Base-by-base conservation (phyloP, 1,140 invertebrate genomes). In the Platyura marginata region DNA sequence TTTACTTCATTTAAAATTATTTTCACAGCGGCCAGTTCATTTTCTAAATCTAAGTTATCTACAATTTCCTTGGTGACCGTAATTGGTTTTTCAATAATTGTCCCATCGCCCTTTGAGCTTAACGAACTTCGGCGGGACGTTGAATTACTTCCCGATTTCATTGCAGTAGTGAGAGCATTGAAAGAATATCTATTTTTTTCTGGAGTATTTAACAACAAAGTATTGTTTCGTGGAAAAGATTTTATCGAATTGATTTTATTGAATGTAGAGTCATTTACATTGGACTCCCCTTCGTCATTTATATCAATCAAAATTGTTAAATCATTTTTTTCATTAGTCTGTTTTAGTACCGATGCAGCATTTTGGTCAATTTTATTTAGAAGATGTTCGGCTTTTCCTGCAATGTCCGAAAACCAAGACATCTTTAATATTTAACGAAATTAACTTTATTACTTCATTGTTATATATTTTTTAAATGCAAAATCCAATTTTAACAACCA, bases 351-450 rank as follows among this genome's bases (percentile, higher is more conserved):
- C 15, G 71, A 72, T 1, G 82, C 85, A n/a, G 84, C 84, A 64
- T 79, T 83, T 53, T 85, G 69, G 53, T 90, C 86, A 23, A 90
- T 72, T 65, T 83, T 84, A 57, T 87, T 86, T 9, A 90, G 59
- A 25, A 89, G 71, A 57, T 79, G 74, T 59, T 89, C 86, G 25
- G 85, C 85, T 57, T 80, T 85, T 21, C 77, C 84, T 44, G 84
- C 83, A 33, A 89, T 66, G 48, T 76, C 83, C 45, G 74, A 74
- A 34, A 90, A 65, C 85, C 85, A 89, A 43, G 84, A 82, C 81
- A 84, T 83, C 21, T 23, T 25, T n/a, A 36, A 36, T 18, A 36
- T 13, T 29, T 29, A 6, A 29, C 25, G 13, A 8, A n/a, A n/a
- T n/a, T n/a, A n/a, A n/a, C n/a, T n/a, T n/a, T n/a, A n/a, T n/a